phyloP scores from a whole-genome alignment of 2,888 invertebrate genomes.

The Dynastes tityus region DNA sequence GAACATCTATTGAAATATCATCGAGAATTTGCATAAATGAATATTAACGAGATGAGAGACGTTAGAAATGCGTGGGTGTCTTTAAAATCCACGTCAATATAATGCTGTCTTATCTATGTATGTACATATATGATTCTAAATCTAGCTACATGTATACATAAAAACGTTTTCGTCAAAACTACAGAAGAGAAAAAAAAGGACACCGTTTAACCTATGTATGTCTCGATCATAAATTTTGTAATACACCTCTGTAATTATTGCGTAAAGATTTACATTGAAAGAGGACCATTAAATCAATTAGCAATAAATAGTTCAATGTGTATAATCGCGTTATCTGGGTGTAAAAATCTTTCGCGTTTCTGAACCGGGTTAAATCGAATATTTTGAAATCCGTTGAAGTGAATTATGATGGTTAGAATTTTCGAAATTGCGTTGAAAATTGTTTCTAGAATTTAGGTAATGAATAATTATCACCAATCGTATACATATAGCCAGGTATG shows the following conservation, averaged over 20 bases:
- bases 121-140: not conserved
- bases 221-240: slow-evolving; percentile 23
- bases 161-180: not conserved
- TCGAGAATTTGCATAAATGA: slow-evolving; percentile 14
- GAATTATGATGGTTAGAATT: slow-evolving; percentile 15
- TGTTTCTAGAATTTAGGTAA: slow-evolving; percentile 7
- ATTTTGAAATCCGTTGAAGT: slow-evolving; percentile 12
- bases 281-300: slow-evolving; percentile 25
- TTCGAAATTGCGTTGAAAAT: slow-evolving; percentile 3
- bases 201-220: slow-evolving; percentile 21
- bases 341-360: not conserved
- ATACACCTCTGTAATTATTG: slow-evolving; percentile 26
- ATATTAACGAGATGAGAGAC: slow-evolving; percentile 16
- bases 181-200: not conserved
- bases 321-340: not conserved
- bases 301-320: slow-evolving; percentile 20
- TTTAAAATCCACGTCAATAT: slow-evolving; percentile 15
- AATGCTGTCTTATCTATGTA: not conserved
- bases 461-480: not conserved
- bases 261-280: slow-evolving; percentile 9
- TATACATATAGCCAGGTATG: no score
- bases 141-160: not conserved
- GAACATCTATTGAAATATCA: slow-evolving; percentile 17
- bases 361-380: slow-evolving; percentile 15
- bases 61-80: slow-evolving; percentile 6